These are phyloP conservation scores for Trematomus bernacchii DNA, from an alignment of 2,797 vertebrate genomes.

Conservation along the genomic window DNA sequence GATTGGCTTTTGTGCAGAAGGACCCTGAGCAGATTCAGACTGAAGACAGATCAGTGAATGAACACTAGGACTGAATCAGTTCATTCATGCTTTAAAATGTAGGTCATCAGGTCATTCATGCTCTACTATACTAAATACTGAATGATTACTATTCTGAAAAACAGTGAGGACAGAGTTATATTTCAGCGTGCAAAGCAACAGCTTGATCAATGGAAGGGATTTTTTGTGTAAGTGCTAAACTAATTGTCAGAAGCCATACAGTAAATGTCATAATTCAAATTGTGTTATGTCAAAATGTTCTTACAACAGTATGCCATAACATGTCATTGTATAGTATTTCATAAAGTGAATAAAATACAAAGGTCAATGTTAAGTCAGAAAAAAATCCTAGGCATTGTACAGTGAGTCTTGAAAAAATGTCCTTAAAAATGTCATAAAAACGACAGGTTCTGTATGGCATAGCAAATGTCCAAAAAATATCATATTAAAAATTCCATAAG, in stretches of 20 bases:
- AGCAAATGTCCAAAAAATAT: background rate
- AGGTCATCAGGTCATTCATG: constrained; percentile 18
- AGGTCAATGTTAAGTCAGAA: too few species aligned
- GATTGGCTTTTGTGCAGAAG: constrained; percentile 24
- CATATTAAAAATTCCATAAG: too few species aligned
- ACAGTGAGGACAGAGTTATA: background rate
- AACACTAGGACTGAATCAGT: constrained; percentile 24
- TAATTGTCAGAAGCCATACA: background rate
- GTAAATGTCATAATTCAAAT: background rate
- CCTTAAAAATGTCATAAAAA: too few species aligned
- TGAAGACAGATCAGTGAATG: constrained; percentile 21
- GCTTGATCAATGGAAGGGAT: constrained; percentile 17
- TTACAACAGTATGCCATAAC: background rate
- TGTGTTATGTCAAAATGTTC: too few species aligned
- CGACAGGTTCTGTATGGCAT: too few species aligned
- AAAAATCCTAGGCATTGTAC: too few species aligned
- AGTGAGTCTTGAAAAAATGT: too few species aligned
- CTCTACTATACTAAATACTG: constrained; percentile 18
- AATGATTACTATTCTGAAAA: constrained; percentile 18
- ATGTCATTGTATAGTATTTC: background rate
- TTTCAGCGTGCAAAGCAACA: constrained; percentile 13
- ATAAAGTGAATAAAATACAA: background rate
- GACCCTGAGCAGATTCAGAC: constrained; percentile 49
- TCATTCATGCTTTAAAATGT: constrained; percentile 46
- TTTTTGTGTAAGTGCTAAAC: background rate